These are phyloP conservation scores for Macrocentrus cingulum DNA, from an alignment of 1,140 invertebrate genomes.

Conservation along the genomic window DNA sequence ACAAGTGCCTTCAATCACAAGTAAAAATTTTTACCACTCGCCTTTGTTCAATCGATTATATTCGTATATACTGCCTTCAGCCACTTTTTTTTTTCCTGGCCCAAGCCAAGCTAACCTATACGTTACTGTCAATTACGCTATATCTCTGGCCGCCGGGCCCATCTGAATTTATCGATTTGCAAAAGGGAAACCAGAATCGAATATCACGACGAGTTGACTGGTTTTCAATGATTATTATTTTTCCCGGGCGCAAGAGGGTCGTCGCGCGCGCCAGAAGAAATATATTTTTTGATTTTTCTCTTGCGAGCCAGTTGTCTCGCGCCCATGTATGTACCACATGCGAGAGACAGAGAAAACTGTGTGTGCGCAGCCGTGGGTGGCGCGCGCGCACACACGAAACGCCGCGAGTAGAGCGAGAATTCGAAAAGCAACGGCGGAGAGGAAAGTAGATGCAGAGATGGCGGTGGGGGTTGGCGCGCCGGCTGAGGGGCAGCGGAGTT, in stretches of 20 bases:
- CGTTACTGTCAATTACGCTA: constrained; percentile 32
- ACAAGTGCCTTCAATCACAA: constrained; percentile 15
- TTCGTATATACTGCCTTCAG: constrained; percentile 22
- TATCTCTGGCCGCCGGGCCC: constrained; percentile 23
- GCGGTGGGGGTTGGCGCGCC: constrained; percentile 8
- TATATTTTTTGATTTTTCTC: constrained; percentile 10
- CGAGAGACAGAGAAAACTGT: background rate
- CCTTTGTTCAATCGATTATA: constrained; percentile 15
- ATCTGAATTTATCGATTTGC: constrained; percentile 31
- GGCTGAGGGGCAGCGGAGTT: constrained; percentile 45
- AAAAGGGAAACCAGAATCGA: constrained; percentile 34
- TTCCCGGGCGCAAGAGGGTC: background rate
- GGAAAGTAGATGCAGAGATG: constrained; percentile 14
- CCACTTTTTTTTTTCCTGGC: constrained; percentile 6
- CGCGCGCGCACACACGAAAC: constrained; percentile 26
- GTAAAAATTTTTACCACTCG: constrained; percentile 11
- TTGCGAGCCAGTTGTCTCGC: constrained; percentile 8
- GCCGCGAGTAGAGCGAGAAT: constrained; percentile 22
- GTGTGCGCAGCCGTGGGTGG: constrained; percentile 20
- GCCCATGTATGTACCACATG: background rate
- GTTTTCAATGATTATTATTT: background rate
- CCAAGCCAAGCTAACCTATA: constrained; percentile 21
- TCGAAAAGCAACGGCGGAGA: constrained; percentile 15
- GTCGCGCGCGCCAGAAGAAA: constrained; percentile 33
- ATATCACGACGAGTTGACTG: constrained; percentile 31